These are phyloP conservation scores for Laothoe populi DNA, from an alignment of 2,888 invertebrate genomes.

Conservation along the genomic window DNA sequence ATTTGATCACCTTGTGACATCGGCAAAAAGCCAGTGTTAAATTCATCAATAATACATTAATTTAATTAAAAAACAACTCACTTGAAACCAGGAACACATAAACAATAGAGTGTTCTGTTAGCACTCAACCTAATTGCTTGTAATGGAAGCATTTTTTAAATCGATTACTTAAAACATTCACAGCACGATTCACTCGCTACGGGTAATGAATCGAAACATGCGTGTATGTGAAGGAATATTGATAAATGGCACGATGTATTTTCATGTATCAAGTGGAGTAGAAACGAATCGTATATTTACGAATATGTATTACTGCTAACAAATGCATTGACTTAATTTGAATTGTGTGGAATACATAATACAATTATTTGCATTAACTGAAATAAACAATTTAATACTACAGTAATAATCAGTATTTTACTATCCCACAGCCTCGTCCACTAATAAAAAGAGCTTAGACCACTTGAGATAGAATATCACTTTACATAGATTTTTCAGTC, in stretches of 20 bases:
- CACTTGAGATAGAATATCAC: too few relatives aligned
- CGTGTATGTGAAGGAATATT: conserved; percentile 15
- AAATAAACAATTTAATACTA: too few relatives aligned
- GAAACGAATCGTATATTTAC: background rate
- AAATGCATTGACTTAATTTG: background rate
- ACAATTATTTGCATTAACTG: conserved; percentile 1
- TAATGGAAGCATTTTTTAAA: conserved; percentile 17
- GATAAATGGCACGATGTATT: conserved; percentile 10
- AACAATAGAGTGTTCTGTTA: background rate
- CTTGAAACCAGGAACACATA: background rate
- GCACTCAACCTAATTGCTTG: conserved; percentile 5
- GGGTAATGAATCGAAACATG: conserved; percentile 16
- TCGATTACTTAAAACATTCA: conserved; percentile 1
- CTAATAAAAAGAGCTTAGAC: too few relatives aligned
- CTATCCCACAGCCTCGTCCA: too few relatives aligned
- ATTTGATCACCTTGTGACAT: too few relatives aligned
- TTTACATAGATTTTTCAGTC: too few relatives aligned
- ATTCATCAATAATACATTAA: too few relatives aligned
- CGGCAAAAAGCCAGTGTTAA: too few relatives aligned
- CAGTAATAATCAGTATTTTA: too few relatives aligned
- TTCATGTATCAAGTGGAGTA: background rate
- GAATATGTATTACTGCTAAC: too few relatives aligned
- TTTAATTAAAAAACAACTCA: background rate
- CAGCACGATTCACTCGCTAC: background rate
- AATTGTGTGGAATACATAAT: too few relatives aligned